Evolutionary conservation across 2,113 vertebrate genomes (phyloP).

Genomic region (Myotis brandtii): DNA sequence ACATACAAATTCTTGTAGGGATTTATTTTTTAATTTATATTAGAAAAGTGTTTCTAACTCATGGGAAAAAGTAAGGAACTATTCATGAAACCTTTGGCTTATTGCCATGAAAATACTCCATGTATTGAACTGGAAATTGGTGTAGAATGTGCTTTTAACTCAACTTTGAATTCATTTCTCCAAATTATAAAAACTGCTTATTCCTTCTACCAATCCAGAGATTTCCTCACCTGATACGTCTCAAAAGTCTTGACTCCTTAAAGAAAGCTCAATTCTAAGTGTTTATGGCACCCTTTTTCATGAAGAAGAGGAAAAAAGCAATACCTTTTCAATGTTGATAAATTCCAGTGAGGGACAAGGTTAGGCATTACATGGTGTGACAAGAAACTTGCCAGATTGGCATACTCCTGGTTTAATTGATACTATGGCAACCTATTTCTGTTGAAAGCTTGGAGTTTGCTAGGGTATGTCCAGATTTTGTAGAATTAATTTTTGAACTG

Average conservation of each 20-base stretch:
- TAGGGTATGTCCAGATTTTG: background rate
- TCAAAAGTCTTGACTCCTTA: conserved; percentile 17
- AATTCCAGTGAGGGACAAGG: background rate
- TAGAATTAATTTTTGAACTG: background rate
- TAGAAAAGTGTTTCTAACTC: conserved; percentile 84
- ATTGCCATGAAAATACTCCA: conserved; percentile 83
- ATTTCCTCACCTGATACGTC: conserved; percentile 12
- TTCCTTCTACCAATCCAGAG: conserved; percentile 46
- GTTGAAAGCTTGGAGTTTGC: background rate
- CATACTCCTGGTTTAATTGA: background rate
- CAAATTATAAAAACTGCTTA: conserved; percentile 81
- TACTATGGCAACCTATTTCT: background rate
- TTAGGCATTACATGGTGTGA: background rate
- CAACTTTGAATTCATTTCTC: conserved; percentile 81
- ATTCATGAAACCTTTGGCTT: conserved; percentile 87
- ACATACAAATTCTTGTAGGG: conserved; percentile 77
- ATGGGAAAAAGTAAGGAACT: conserved; percentile 83
- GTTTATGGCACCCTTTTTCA: background rate
- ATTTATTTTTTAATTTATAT: conserved; percentile 87
- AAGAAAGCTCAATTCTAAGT: background rate
- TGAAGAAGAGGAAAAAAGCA: background rate
- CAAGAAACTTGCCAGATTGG: background rate
- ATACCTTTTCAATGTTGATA: background rate
- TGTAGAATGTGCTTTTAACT: conserved; percentile 78
- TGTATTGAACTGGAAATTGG: conserved; percentile 81